phyloP scores from a whole-genome alignment of 2,888 invertebrate species.

The Phragmatobia fuliginosa region DNA sequence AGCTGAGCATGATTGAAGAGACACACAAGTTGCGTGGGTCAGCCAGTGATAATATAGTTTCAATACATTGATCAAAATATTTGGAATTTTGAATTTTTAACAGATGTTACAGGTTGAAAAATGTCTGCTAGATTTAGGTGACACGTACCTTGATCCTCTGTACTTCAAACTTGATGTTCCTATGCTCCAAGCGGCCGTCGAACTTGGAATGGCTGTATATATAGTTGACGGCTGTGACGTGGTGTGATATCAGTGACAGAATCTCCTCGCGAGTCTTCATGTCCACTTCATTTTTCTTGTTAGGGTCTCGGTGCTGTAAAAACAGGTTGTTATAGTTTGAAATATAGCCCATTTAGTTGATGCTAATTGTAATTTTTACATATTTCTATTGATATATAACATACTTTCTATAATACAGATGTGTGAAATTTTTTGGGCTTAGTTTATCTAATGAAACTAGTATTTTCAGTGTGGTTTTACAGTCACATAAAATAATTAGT shows the following conservation, averaged over 20 bases:
- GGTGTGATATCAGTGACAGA: slow-evolving; percentile 98
- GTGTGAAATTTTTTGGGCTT: not conserved
- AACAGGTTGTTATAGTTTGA: slow-evolving; percentile 1
- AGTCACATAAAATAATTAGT: not conserved
- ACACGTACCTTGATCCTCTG: slow-evolving; percentile 87
- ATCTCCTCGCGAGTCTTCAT: slow-evolving; percentile 99
- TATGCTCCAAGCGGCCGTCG: slow-evolving; percentile 95
- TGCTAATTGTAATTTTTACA: not conserved
- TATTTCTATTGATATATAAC: not conserved
- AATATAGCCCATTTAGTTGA: not conserved
- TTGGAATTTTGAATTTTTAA: too few relatives aligned
- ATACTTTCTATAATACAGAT: not conserved
- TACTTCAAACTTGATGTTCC: slow-evolving; percentile 98
- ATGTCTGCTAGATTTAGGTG: not conserved
- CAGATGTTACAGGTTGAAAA: too few relatives aligned
- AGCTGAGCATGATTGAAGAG: too few relatives aligned
- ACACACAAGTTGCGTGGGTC: too few relatives aligned
- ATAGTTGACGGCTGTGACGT: slow-evolving; percentile 99
- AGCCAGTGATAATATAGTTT: not conserved
- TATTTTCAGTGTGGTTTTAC: not conserved
- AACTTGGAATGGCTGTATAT: slow-evolving; percentile 98
- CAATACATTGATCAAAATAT: not conserved
- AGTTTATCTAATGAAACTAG: not conserved
- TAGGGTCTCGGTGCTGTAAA: slow-evolving; percentile 90
- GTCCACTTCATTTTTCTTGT: slow-evolving; percentile 89